phyloP scores from a whole-genome alignment of 1,140 invertebrate species.

The Hyles vespertilio region DNA sequence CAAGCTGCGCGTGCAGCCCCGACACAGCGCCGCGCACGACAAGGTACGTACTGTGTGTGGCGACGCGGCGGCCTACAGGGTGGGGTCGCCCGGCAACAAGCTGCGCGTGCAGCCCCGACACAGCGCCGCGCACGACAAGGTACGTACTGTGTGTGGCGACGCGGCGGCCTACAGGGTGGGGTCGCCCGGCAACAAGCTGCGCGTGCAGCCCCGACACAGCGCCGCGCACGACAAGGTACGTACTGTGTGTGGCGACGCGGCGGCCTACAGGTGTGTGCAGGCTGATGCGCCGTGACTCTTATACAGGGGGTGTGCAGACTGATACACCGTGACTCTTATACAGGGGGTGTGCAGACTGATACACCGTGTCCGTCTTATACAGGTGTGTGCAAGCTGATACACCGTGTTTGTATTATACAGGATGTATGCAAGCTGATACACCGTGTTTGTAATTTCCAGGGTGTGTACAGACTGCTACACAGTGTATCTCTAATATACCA shows the following conservation, averaged over 20 bases:
- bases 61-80: conserved; percentile 26
- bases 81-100: conserved; percentile 24
- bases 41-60: conserved; percentile 27
- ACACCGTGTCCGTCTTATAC: conserved; percentile 25
- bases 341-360: too few species aligned
- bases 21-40: conserved; percentile 14
- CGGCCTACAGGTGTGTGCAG: conserved; percentile 23
- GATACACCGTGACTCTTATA: too few species aligned
- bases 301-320: too few species aligned
- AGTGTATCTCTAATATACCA: too few species aligned
- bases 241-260: conserved; percentile 15
- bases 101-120: conserved; percentile 18
- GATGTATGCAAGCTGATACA: too few species aligned
- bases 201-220: conserved; percentile 11
- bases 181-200: conserved; percentile 22
- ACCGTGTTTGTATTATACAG: too few species aligned
- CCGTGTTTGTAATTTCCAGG: too few species aligned
- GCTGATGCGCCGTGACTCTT: too few species aligned
- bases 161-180: conserved; percentile 31
- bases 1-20: conserved; percentile 18
- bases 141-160: conserved; percentile 13
- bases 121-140: conserved; percentile 29
- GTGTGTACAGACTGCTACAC: too few species aligned
- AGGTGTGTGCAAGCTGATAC: conserved; percentile 2
- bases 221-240: conserved; percentile 33